phyloP scores from a whole-genome alignment of 2,113 vertebrate genomes.

The Petaurus breviceps region DNA sequence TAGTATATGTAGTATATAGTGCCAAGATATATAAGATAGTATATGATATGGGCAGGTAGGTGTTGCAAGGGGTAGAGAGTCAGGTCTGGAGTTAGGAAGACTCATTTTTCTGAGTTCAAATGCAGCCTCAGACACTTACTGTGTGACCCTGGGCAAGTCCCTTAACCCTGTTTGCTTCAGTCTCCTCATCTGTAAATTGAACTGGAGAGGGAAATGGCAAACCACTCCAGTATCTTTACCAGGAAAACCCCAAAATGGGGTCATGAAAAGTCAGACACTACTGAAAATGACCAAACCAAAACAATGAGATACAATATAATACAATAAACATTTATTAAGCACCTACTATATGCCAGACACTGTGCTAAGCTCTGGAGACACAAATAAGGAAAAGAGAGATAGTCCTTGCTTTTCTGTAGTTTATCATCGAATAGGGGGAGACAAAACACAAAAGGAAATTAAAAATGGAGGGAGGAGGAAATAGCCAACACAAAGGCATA shows the following conservation, averaged over 20 bases:
- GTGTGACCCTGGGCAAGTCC: not conserved
- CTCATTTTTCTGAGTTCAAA: not conserved
- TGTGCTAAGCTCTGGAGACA: not conserved
- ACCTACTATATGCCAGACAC: not conserved
- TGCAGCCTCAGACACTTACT: not conserved
- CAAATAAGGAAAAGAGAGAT: not conserved
- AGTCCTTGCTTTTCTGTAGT: not conserved
- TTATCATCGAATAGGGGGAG: not conserved
- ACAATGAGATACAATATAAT: not conserved
- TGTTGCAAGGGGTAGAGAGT: not conserved
- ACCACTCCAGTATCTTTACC: not conserved
- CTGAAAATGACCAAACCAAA: not conserved
- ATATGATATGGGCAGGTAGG: not conserved
- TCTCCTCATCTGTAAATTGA: not conserved
- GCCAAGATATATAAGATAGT: not conserved
- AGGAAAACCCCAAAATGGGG: not conserved
- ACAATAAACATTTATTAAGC: not conserved
- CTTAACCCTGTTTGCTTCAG: not conserved
- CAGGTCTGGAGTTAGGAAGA: not conserved
- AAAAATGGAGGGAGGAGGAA: not conserved
- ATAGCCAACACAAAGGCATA: not conserved
- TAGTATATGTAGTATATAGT: too few relatives aligned
- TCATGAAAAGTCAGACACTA: not conserved
- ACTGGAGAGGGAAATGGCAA: not conserved
- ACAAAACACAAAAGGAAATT: not conserved